Conservation (phyloP, 2,797 vertebrate species). For the Cossypha niveicapilla region DNA sequence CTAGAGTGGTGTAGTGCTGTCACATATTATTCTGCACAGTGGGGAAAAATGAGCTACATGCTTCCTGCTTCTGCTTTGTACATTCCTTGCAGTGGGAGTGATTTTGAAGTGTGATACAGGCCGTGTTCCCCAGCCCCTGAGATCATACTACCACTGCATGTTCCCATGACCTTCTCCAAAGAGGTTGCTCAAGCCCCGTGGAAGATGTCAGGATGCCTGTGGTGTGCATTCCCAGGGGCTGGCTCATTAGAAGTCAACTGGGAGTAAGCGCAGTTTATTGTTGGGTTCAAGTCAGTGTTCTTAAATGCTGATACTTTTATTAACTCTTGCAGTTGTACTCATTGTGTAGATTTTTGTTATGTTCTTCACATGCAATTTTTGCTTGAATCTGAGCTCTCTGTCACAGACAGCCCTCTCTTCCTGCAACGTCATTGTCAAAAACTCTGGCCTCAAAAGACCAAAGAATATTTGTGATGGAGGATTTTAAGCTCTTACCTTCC, state of each 20-base stretch:
- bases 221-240: background rate
- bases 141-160: background rate
- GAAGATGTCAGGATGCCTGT: background rate
- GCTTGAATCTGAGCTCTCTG: background rate
- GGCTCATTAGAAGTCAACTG: background rate
- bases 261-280: background rate
- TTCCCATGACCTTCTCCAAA: background rate
- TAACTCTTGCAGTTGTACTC: background rate
- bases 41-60: background rate
- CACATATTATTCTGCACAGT: background rate
- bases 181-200: background rate
- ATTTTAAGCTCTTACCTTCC: background rate
- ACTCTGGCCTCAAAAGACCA: background rate
- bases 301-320: background rate
- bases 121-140: rapidly evolving
- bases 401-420: background rate
- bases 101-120: background rate
- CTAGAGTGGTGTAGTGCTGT: background rate
- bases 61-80: background rate
- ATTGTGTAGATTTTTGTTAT: background rate
- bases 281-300: background rate
- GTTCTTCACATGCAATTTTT: background rate
- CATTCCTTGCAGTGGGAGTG: background rate
- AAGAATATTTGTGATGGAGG: background rate
- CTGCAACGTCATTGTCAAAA: background rate